Conservation (phyloP, 2,888 invertebrate species). For the Eupithecia vulgata region DNA sequence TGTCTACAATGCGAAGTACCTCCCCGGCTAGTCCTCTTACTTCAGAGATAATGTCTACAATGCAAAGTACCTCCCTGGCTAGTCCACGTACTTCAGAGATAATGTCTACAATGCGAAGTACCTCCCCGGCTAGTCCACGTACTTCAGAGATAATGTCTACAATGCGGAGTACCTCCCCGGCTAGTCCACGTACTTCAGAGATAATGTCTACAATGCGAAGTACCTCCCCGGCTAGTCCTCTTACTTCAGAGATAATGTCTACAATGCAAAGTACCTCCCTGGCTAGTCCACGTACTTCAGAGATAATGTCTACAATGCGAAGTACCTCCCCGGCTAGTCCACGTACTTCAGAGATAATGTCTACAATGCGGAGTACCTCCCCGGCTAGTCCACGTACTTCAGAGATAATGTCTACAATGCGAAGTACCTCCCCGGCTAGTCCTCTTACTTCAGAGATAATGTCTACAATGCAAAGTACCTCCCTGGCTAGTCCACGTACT, state of each 20-base stretch:
- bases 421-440: not conserved
- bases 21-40: not conserved
- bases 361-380: conserved; percentile 12
- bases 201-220: conserved; percentile 25
- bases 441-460: conserved; percentile 17
- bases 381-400: conserved; percentile 5
- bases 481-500: not conserved
- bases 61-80: not conserved
- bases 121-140: not conserved
- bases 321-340: not conserved
- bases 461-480: conserved; percentile 16
- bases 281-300: conserved; percentile 5
- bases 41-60: conserved; percentile 24
- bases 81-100: conserved; percentile 11
- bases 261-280: conserved; percentile 14
- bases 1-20: conserved; percentile 18
- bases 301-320: conserved; percentile 26
- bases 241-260: conserved; percentile 18
- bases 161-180: conserved; percentile 9
- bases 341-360: conserved; percentile 19
- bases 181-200: conserved; percentile 8
- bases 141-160: conserved; percentile 21
- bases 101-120: conserved; percentile 23
- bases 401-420: conserved; percentile 26
- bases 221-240: not conserved